Percentiles rank a stretch among this genome's conserved stretches.
These are phyloP conservation scores for Antheraea yamamai DNA, from an alignment of 2,888 invertebrate genomes.

Conservation along the genomic window DNA sequence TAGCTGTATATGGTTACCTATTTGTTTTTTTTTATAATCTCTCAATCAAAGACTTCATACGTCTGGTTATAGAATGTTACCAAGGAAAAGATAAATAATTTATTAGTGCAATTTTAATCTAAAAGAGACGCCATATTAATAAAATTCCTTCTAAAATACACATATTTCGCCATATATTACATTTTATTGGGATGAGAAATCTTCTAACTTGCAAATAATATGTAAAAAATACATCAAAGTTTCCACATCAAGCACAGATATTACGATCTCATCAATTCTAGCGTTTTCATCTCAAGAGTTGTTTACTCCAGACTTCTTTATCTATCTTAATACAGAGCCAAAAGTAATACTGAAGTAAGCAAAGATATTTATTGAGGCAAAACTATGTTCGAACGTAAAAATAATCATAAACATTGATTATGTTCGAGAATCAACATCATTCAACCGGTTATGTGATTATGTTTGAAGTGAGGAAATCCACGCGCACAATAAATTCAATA, in stretches of 20 bases:
- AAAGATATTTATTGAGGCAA: neutral
- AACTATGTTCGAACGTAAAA: neutral
- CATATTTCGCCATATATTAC: too few relatives aligned
- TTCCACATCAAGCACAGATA: neutral
- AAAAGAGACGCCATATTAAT: too few relatives aligned
- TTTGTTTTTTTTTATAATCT: neutral
- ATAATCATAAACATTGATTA: constrained; percentile 1
- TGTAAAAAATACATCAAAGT: neutral
- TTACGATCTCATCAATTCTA: neutral
- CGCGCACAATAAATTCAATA: neutral
- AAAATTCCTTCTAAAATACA: too few relatives aligned
- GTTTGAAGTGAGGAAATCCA: constrained; percentile 3
- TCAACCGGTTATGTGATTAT: neutral
- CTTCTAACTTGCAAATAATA: neutral
- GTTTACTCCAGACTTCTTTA: neutral
- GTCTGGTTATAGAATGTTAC: neutral
- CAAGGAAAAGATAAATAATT: neutral
- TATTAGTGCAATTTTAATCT: too few relatives aligned
- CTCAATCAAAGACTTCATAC: too few relatives aligned
- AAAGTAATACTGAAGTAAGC: neutral
- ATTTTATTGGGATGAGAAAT: neutral
- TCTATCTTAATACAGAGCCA: neutral
- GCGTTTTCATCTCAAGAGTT: neutral
- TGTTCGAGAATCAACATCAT: neutral
- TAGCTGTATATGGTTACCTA: neutral